Evolutionary conservation across 1,140 invertebrate species (phyloP).

Genomic region (Drosophila ogumai): DNA sequence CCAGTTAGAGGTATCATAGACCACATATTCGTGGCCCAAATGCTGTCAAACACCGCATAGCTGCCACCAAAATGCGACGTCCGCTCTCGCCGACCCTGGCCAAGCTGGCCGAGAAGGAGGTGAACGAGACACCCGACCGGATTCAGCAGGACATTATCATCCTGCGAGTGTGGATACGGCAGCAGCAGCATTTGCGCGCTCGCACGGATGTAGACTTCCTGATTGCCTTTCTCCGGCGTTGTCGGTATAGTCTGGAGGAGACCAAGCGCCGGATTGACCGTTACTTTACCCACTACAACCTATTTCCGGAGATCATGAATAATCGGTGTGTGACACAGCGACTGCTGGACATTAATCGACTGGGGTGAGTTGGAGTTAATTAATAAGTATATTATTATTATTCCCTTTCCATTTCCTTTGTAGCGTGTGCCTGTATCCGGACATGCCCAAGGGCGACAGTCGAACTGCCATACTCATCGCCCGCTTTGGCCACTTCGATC

Average conservation of each 20-base stretch:
- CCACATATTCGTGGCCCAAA: conserved; percentile 23
- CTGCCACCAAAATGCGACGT: conserved; percentile 75
- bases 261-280: conserved; percentile 88
- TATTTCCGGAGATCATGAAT: conserved; percentile 86
- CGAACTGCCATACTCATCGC: conserved; percentile 86
- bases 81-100: conserved; percentile 84
- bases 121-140: conserved; percentile 87
- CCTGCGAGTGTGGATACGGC: conserved; percentile 88
- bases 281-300: conserved; percentile 87
- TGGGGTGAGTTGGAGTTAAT: conserved; percentile 84
- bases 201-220: conserved; percentile 87
- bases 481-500: conserved; percentile 85
- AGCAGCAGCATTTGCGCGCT: conserved; percentile 87
- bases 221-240: conserved; percentile 87
- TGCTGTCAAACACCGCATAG: conserved; percentile 48
- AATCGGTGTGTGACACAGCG: conserved; percentile 78
- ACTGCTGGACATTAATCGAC: conserved; percentile 85
- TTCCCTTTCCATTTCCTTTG: neutral
- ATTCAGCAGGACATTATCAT: conserved; percentile 86
- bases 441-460: conserved; percentile 80
- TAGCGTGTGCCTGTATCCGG: conserved; percentile 72
- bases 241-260: conserved; percentile 89
- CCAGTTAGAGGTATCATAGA: conserved; percentile 8
- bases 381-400: neutral
- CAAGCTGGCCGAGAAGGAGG: conserved; percentile 86